A percentile compares a stretch with the other conserved stretches of the same genome.
Conservation (phyloP, 2,797 vertebrate species). For the Adelosebastes latens region DNA sequence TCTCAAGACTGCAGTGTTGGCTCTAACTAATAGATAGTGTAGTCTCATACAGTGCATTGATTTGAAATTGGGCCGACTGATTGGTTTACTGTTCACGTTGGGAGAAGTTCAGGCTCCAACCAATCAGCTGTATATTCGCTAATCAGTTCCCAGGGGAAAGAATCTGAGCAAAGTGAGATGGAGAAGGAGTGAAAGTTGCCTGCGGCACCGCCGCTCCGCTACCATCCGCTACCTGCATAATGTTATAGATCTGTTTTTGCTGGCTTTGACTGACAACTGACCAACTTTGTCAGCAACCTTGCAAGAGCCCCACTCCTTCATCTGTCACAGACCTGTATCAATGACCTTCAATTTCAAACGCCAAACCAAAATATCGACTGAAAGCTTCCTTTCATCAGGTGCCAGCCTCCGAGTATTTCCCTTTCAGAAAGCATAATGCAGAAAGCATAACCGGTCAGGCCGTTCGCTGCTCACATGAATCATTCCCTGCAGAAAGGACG, state of each 20-base stretch:
- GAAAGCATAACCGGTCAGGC: constrained; percentile 64
- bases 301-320: constrained; percentile 28
- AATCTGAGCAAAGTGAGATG: constrained; percentile 48
- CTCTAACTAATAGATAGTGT: constrained; percentile 7
- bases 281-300: constrained; percentile 51
- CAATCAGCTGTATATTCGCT: constrained; percentile 49
- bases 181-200: constrained; percentile 38
- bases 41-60: constrained; percentile 14
- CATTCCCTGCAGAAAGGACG: constrained; percentile 49
- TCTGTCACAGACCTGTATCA: constrained; percentile 36
- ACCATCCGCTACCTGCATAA: constrained; percentile 33
- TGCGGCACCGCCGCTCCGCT: constrained; percentile 8
- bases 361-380: constrained; percentile 43
- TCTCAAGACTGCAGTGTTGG: not conserved
- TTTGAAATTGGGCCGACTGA: constrained; percentile 29
- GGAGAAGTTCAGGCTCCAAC: constrained; percentile 28
- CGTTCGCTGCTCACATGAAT: constrained; percentile 57
- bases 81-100: constrained; percentile 38
- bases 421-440: constrained; percentile 61
- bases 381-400: constrained; percentile 63
- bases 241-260: constrained; percentile 65
- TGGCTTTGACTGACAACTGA: constrained; percentile 62
- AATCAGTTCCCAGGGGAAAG: constrained; percentile 52
- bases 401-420: constrained; percentile 47
- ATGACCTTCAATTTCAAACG: constrained; percentile 52